phyloP scores from a whole-genome alignment of 2,113 vertebrate genomes.

The Ploceus nigricollis region DNA sequence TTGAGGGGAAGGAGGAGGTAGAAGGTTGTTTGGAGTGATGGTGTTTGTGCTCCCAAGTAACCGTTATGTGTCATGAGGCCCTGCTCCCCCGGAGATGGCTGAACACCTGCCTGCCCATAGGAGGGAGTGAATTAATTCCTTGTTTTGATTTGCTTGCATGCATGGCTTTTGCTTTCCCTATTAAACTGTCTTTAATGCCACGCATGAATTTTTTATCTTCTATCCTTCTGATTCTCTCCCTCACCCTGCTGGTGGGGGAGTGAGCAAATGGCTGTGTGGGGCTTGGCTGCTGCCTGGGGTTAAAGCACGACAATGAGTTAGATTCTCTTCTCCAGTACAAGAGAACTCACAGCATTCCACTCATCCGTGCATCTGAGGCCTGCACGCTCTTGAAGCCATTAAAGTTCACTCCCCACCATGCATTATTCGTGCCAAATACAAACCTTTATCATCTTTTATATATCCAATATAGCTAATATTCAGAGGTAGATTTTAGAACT shows the following conservation, averaged over 20 bases:
- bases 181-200: not conserved
- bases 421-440: not conserved
- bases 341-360: not conserved
- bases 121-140: not conserved
- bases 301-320: not conserved
- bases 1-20: not conserved
- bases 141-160: not conserved
- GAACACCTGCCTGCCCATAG: not conserved
- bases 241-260: not conserved
- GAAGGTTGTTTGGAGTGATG: not conserved
- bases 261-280: not conserved
- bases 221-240: not conserved
- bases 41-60: not conserved
- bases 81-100: not conserved
- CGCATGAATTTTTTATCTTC: not conserved
- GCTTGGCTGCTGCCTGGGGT: not conserved
- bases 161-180: not conserved
- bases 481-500: not conserved
- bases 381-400: not conserved
- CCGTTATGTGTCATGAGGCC: fast-evolving
- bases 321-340: not conserved
- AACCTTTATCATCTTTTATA: not conserved
- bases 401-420: fast-evolving
- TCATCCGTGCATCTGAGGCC: not conserved
- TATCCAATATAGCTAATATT: not conserved